A percentile compares a stretch with the other conserved stretches of the same genome.
Evolutionary conservation across 2,113 vertebrate genomes (phyloP).

Genomic region (Stigmatopora nigra): DNA sequence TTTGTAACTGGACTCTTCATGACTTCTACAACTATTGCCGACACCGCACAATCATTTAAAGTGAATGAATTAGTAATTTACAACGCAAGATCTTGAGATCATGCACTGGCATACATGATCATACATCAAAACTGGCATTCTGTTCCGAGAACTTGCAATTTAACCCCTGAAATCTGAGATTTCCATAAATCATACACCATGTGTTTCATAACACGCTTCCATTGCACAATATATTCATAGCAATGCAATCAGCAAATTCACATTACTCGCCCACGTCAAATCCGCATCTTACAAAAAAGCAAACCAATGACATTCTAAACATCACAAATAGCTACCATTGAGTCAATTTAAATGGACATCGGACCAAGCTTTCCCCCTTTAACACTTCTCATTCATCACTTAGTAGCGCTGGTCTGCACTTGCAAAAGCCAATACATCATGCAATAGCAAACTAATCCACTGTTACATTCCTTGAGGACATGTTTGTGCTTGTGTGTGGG

Average conservation of each 20-base stretch:
- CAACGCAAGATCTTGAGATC: neutral
- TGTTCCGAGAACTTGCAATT: neutral
- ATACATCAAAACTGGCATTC: neutral
- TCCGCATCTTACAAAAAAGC: neutral
- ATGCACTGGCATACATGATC: neutral
- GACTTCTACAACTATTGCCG: neutral
- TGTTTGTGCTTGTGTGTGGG: neutral
- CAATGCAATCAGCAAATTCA: neutral
- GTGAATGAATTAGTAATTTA: neutral
- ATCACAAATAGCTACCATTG: conserved; percentile 30
- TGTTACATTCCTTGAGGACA: neutral
- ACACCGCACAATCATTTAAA: neutral
- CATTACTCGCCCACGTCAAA: neutral
- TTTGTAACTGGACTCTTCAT: neutral
- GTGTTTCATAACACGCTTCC: neutral
- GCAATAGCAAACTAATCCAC: neutral
- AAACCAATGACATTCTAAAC: conserved; percentile 23
- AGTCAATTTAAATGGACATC: conserved; percentile 28
- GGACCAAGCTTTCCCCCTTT: neutral
- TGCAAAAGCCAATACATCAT: conserved; percentile 7
- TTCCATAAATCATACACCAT: neutral
- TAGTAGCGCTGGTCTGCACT: conserved; percentile 1
- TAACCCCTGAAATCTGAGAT: neutral
- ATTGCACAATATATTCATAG: neutral
- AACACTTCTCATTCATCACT: neutral